Evolutionary conservation across 2,888 invertebrate species (phyloP).

Genomic region (Dynastes tityus): DNA sequence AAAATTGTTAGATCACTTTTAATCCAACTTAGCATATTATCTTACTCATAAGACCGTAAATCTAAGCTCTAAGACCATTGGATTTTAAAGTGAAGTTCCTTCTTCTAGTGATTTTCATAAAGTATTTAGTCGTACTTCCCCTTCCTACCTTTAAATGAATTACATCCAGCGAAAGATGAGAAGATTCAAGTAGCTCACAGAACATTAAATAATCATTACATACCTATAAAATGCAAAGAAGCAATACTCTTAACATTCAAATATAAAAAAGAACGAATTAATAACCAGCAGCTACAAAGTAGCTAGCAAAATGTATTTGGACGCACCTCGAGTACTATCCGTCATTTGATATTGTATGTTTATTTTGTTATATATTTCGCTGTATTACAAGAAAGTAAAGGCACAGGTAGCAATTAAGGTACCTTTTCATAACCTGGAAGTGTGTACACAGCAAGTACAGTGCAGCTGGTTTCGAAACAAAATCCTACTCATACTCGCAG

Average conservation of each 20-base stretch:
- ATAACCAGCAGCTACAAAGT: no score
- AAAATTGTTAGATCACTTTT: conserved; percentile 21
- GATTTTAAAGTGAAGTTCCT: conserved; percentile 34
- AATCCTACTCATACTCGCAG: not conserved
- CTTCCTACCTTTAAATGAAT: no score
- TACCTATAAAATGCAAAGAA: no score
- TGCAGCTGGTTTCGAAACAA: conserved; percentile 18
- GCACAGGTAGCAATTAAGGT: conserved; percentile 19
- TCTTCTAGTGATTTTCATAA: conserved; percentile 15
- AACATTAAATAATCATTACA: no score
- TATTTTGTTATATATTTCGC: conserved; percentile 15
- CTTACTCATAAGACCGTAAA: conserved; percentile 25
- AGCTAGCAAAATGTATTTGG: not conserved
- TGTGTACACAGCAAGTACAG: conserved; percentile 16
- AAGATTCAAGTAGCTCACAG: no score
- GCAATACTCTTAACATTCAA: no score
- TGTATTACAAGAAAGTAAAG: not conserved
- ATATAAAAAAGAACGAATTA: no score
- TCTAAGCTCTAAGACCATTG: conserved; percentile 14
- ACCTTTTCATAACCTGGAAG: conserved; percentile 28
- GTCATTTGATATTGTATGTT: conserved; percentile 10
- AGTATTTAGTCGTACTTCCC: no score
- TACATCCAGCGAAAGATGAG: no score
- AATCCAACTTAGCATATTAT: conserved; percentile 21
- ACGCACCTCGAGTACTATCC: not conserved